A percentile compares a stretch with the other conserved stretches of the same genome.
Conservation (phyloP, 53 echinoderm and acorn worm genomes). For the Zoroaster sp. region DNA sequence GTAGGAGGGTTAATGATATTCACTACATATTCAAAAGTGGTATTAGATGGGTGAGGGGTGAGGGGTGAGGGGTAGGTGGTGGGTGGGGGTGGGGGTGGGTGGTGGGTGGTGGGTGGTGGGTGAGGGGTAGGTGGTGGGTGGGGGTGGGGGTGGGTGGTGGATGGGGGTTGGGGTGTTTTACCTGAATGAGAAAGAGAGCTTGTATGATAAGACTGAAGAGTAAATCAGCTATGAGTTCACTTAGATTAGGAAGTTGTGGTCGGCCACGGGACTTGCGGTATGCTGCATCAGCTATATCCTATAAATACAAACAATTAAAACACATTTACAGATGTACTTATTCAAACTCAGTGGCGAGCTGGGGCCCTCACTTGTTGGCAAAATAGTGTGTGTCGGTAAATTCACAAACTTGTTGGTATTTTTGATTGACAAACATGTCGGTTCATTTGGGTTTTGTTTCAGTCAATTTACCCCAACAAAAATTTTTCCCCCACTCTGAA, state of each 20-base stretch:
- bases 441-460: no score
- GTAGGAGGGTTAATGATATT: no score
- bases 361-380: no score
- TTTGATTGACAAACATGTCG: background rate
- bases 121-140: background rate
- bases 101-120: background rate
- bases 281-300: constrained; percentile 97
- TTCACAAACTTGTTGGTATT: no score
- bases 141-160: no score
- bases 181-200: constrained; percentile 88
- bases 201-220: constrained; percentile 92
- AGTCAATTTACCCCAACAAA: no score
- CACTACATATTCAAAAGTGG: no score
- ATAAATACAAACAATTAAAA: background rate
- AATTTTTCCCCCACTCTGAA: no score
- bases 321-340: background rate
- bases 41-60: no score
- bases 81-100: background rate
- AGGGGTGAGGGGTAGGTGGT: background rate
- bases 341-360: no score
- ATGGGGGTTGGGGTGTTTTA: background rate
- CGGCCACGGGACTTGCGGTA: constrained; percentile 97
- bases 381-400: no score
- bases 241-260: constrained; percentile 84
- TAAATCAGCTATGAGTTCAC: constrained; percentile 93